phyloP scores from a whole-genome alignment of 1,140 invertebrate genomes.

The Lysiphlebus fabarum region DNA sequence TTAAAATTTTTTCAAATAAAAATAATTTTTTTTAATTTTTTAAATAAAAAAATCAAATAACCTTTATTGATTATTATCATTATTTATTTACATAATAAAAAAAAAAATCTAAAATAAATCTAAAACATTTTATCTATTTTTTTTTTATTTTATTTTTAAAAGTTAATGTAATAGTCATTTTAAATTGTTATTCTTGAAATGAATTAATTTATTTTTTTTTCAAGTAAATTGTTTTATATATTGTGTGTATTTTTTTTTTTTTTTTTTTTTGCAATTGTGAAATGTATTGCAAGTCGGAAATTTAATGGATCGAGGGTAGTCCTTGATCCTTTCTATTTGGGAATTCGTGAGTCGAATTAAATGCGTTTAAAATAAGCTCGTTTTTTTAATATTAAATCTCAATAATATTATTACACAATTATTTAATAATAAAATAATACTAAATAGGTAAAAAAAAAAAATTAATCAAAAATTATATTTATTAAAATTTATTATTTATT shows the following conservation, averaged over 20 bases:
- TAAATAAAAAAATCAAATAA: no score
- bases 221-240: background rate
- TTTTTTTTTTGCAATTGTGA: background rate
- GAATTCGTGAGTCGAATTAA: conserved; percentile 21
- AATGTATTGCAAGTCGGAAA: conserved; percentile 6
- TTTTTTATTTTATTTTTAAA: background rate
- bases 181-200: background rate
- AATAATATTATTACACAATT: conserved; percentile 5
- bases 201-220: background rate
- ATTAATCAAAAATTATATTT: no score
- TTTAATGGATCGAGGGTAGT: conserved; percentile 20
- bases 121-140: no score
- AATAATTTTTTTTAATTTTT: conserved; percentile 7
- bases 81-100: no score
- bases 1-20: background rate
- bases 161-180: background rate
- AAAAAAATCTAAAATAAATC: no score
- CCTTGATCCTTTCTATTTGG: conserved; percentile 34
- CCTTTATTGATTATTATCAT: no score
- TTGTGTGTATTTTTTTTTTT: background rate
- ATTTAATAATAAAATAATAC: background rate
- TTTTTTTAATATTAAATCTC: no score
- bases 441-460: no score
- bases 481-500: no score
- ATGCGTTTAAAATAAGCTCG: conserved; percentile 4